Conservation (phyloP, 2,888 invertebrate genomes). For the Ophion costatus region DNA sequence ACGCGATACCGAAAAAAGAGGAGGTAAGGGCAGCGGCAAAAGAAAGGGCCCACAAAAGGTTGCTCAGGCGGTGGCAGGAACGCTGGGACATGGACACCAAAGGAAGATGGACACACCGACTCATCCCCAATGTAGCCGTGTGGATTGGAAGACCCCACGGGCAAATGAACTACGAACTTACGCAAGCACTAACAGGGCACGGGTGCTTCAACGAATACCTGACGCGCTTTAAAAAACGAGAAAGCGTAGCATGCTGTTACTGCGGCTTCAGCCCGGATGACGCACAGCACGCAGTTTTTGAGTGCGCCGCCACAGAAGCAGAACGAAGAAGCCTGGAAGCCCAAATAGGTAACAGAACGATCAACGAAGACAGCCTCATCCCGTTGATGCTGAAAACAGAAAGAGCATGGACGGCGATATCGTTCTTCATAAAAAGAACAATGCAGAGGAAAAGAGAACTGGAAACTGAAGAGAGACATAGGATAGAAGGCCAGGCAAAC, state of each 20-base stretch:
- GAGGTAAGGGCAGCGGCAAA: background rate
- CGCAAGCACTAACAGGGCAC: constrained; percentile 69
- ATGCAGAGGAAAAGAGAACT: constrained; percentile 1
- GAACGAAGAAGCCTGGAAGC: background rate
- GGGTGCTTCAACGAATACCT: constrained; percentile 68
- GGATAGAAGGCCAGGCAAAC: too few species aligned
- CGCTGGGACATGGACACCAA: constrained; percentile 16
- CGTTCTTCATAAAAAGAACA: background rate
- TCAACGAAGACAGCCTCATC: constrained; percentile 7
- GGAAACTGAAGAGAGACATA: background rate
- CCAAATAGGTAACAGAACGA: constrained; percentile 3
- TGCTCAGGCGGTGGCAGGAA: background rate
- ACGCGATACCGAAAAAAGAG: background rate
- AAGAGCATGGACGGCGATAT: too few species aligned
- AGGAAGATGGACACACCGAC: constrained; percentile 54
- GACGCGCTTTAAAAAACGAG: constrained; percentile 59
- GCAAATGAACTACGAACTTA: constrained; percentile 58
- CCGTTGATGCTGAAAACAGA: constrained; percentile 3
- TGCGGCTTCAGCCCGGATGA: constrained; percentile 48
- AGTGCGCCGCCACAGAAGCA: constrained; percentile 25
- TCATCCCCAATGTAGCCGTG: constrained; percentile 43
- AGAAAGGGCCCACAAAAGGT: constrained; percentile 4
- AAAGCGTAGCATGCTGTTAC: constrained; percentile 72
- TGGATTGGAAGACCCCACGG: constrained; percentile 49
- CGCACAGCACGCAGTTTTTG: constrained; percentile 39